These are phyloP conservation scores for Physella acuta DNA, from an alignment of 1,140 invertebrate species.

Conservation along the genomic window DNA sequence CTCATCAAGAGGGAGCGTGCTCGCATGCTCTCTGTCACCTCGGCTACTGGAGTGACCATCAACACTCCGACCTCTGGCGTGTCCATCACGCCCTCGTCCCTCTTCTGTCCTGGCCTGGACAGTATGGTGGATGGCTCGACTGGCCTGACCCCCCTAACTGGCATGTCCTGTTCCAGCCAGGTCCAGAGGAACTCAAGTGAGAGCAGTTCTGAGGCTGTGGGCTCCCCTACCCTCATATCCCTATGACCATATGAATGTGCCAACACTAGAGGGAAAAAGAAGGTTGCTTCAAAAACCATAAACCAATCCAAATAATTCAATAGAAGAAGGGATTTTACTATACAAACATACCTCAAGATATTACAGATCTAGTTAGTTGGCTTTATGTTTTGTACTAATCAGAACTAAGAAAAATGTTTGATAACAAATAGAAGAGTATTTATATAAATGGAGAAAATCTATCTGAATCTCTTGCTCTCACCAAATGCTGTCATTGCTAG, in stretches of 20 bases:
- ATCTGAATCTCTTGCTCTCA: no score
- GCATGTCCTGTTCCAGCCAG: conserved; percentile 40
- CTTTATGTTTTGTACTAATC: no score
- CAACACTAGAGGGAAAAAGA: neutral
- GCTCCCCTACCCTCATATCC: conserved; percentile 42
- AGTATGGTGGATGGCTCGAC: conserved; percentile 90
- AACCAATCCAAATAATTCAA: neutral
- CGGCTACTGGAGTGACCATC: conserved; percentile 72
- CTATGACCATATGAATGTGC: conserved; percentile 23
- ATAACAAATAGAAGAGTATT: no score
- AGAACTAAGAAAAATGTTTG: no score
- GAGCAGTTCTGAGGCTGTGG: conserved; percentile 34
- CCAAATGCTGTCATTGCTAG: no score
- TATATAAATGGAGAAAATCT: no score
- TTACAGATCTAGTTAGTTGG: neutral
- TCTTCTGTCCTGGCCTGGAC: conserved; percentile 62
- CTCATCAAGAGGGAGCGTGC: conserved; percentile 32
- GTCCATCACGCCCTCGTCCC: conserved; percentile 67
- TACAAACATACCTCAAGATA: neutral
- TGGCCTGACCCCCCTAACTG: conserved; percentile 77
- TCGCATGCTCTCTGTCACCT: conserved; percentile 41
- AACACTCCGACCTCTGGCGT: conserved; percentile 85
- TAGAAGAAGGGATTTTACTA: neutral
- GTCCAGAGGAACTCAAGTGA: conserved; percentile 36
- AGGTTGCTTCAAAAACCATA: neutral